A percentile compares a stretch with the other conserved stretches of the same genome.
Evolutionary conservation across 2,797 vertebrate genomes (phyloP).

Genomic region (Synaphobranchus kaupii): DNA sequence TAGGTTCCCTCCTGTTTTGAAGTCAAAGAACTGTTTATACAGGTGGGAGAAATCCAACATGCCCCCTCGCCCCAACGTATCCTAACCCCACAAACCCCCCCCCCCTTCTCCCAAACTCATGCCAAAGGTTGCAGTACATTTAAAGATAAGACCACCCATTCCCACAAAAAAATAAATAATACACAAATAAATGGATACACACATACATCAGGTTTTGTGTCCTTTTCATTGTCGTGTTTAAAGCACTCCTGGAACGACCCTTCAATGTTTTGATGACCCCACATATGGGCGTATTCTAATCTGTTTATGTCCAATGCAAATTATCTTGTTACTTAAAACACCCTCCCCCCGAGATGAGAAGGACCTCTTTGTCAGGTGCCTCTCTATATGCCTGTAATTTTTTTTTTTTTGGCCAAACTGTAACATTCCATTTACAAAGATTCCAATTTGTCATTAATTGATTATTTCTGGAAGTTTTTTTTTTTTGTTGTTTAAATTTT

Average conservation of each 20-base stretch:
- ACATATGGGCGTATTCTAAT: constrained; percentile 45
- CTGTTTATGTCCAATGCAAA: constrained; percentile 66
- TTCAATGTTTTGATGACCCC: constrained; percentile 44
- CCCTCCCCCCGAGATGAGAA: constrained; percentile 52
- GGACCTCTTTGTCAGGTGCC: constrained; percentile 47
- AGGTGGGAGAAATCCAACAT: constrained; percentile 60
- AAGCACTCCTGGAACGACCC: constrained; percentile 62
- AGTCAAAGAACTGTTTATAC: constrained; percentile 57
- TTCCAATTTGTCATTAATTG: not conserved
- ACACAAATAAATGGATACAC: constrained; percentile 57
- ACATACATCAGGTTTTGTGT: constrained; percentile 56
- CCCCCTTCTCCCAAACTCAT: constrained; percentile 37
- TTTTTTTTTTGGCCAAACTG: constrained; percentile 49
- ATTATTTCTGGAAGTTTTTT: constrained; percentile 30
- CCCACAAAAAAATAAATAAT: constrained; percentile 62
- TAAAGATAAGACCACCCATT: constrained; percentile 63
- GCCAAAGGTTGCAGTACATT: constrained; percentile 60
- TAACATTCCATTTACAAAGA: constrained; percentile 22
- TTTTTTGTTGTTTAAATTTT: constrained; percentile 48
- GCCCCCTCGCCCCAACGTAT: constrained; percentile 24
- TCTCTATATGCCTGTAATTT: constrained; percentile 53
- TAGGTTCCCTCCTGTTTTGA: constrained; percentile 75
- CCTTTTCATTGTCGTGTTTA: constrained; percentile 56
- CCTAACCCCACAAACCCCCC: constrained; percentile 37
- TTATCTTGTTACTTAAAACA: constrained; percentile 51